Evolutionary conservation across 2,888 invertebrate species (phyloP), one percentile per base, ranked within the genome.

Genomic region (Cotesia congregata): DNA sequence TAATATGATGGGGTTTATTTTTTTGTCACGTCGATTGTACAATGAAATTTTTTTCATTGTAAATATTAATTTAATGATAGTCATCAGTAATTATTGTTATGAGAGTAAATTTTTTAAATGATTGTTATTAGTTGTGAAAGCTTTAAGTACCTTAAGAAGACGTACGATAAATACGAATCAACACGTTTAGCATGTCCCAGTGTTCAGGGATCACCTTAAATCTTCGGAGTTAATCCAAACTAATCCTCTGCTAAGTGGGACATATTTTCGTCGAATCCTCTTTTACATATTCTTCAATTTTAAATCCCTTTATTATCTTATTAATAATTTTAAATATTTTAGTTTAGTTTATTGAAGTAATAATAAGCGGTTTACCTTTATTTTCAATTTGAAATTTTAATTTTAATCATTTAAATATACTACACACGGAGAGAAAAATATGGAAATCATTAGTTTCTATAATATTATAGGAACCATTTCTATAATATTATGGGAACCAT

Each of bases 231-330:
- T 86, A 87, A 87, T 85, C 85, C 85, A 72, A 77, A 83, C 81
- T 85, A 86, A 88, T 88, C 84, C 86, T 80, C 80, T 83, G 82
- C 84, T 86, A 87, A 88, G 86, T 83, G 82, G 81, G 83, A 83
- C 85, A 85, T 87, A 88, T 86, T 86, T 85, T 74, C 72, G 67
- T 38, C 60, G 50, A 61, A 59, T 67, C 50, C 68, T 74, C 68
- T 74, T 72, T 64, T 64, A 68, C 60, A 68, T 67, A 30, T 65
- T 5, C 59, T 73, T 30, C 50, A 41, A 5, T 4, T 41, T 41
- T 38, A 59, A 38, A 38, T 65, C 74, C 71, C 61, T 40, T 68
- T 50, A 62, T 60, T 67, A 59, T 71, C 62, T 9, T 20, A 61
- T n/a, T 20, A 9, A 39, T 60, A 72, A 38, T 71, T 59, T 38